Base-by-base conservation (phyloP, 2,113 vertebrate species). In the Stigmatopora argus region DNA sequence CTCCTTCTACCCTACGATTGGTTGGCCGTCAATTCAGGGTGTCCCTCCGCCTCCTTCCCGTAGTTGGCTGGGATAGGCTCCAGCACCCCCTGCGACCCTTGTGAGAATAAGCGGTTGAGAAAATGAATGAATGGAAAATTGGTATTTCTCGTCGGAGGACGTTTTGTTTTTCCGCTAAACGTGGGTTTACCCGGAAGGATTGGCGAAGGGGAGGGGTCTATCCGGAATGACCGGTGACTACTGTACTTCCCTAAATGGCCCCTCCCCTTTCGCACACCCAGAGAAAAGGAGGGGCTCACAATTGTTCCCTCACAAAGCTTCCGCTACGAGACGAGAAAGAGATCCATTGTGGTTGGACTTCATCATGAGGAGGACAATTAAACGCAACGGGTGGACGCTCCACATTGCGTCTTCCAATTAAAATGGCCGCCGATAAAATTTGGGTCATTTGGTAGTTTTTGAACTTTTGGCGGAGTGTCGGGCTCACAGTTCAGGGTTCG, bases 171-270 rank as follows among this genome's bases (percentile, higher is more conserved):
- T 31, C 26, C 3, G 26, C 26, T 31, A 31, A 31, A 31, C 26
- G 51, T 23, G 21, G 59, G 57, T 5, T 19, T 10, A 62, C 51
- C 56, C 4, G 1, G 47, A 4, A 4, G 77, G 65, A 65, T 51
- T 18, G 17, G 69, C 38, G 38, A 41, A 3, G 73, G 62, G 17
- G 18, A 1, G 11, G 58, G n/a, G 11, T 12, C 5, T 44, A 10
- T 70, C 65, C 26, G 59, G 61, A 78, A 73, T 26, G 23, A 69
- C 62, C 5, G 62, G 59, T 80, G 80, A 81, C 72, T 86, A 65
- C 55, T 15, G 74, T 60, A 57, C 12, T 47, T 68, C 74, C 69
- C 67, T 71, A 75, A 78, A 14, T 1, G 9, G 17, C 14, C 56
- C 69, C 26, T 31, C 26, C 69, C 65, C 63, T 68, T 73, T 18